Base-by-base conservation (phyloP, 2,888 invertebrate genomes). In the Belgica antarctica region DNA sequence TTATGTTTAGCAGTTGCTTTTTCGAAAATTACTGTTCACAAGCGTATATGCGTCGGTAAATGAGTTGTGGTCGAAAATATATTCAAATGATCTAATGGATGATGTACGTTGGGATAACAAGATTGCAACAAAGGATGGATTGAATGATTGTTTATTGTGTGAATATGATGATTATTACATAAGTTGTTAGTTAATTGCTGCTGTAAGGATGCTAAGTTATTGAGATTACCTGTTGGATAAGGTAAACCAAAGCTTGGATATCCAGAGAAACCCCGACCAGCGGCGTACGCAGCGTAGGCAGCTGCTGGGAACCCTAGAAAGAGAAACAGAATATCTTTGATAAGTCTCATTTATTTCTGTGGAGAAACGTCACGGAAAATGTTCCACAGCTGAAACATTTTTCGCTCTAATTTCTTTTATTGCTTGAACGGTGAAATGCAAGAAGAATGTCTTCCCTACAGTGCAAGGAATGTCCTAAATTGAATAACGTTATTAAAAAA, bases 191-290 rank as follows among this genome's bases (percentile, higher is more conserved):
- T 84, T 77, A 82, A 81, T 82, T 85, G 86, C 84, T 87, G 87
- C 84, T 88, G 87, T 85, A 88, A 86, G 86, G 87, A 88, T 85
- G 86, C 84, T 84, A 88, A 86, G 83, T 87, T 65, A 83, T 69
- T 72, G 47, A 72, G 71, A 66, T 72, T 82, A 94, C 94, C 94
- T 92, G 94, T 91, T 82, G 94, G 94, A 85, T 94, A 94, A 82
- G 94, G 94, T 84, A 95, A 92, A 87, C 94, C 94, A 87, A 94
- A 94, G 88, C 94, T 92, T 85, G 94, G 93, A 87, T 94, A 94
- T 86, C 94, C 93, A 85, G 94, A 93, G 86, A 94, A 95, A 82
- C 94, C 92, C 84, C 94, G 91, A 83, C 94, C 93, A 82, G 94
- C 92, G 86, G 94, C 94, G 84, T 94, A 94, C 80, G 94, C 94